Percentiles rank a stretch among this genome's conserved stretches.
These are phyloP conservation scores for Meghimatium bilineatum DNA, from an alignment of 2,888 invertebrate genomes.

Conservation along the genomic window DNA sequence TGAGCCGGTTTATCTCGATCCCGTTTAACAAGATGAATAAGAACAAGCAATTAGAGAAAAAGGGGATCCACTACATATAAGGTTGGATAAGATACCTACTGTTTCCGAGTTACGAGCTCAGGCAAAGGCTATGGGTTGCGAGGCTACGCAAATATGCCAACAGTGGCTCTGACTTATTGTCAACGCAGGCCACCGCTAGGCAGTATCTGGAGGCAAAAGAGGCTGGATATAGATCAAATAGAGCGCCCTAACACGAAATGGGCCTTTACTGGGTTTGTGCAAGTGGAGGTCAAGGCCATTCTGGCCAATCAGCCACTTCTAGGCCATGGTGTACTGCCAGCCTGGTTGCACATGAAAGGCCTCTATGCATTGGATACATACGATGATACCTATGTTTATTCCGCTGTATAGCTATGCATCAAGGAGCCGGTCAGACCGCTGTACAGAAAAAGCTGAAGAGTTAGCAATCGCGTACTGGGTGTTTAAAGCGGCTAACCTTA, in stretches of 20 bases:
- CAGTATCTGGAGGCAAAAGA: neutral
- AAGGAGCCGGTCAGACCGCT: neutral
- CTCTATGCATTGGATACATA: neutral
- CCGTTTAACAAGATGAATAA: too few species aligned
- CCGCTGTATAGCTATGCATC: neutral
- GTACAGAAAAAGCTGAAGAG: neutral
- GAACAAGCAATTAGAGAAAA: too few species aligned
- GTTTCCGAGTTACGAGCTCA: too few species aligned
- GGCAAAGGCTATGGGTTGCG: too few species aligned
- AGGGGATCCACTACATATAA: too few species aligned
- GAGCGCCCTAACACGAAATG: slow-evolving; percentile 1
- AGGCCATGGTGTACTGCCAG: neutral
- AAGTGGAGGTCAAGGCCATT: neutral
- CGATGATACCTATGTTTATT: neutral
- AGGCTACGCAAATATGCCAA: neutral
- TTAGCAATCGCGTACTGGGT: neutral
- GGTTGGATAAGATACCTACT: too few species aligned
- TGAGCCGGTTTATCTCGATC: too few species aligned
- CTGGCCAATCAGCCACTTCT: neutral
- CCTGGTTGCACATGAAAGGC: neutral
- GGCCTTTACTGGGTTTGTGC: neutral
- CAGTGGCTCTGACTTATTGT: neutral
- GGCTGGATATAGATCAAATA: neutral
- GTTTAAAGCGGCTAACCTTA: too few species aligned
- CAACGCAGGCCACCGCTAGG: neutral